Evolutionary conservation across 2,113 vertebrate genomes (phyloP).

Genomic region (Procavia capensis): DNA sequence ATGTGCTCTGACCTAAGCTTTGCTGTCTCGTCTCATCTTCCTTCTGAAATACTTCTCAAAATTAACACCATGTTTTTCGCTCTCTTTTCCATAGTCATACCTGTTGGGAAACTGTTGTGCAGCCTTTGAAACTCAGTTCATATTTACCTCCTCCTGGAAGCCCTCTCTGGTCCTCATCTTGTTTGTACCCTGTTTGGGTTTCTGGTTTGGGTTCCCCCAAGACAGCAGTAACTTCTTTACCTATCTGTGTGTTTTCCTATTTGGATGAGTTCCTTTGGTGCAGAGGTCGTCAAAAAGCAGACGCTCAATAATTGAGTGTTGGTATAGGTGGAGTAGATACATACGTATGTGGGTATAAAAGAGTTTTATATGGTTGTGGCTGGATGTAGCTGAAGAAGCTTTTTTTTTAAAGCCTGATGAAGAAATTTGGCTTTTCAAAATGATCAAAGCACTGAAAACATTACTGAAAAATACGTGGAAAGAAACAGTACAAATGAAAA

Average conservation of each 20-base stretch:
- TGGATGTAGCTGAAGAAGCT: not conserved
- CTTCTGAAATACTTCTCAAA: not conserved
- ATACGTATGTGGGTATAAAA: not conserved
- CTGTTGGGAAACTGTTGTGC: not conserved
- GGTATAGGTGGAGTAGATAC: not conserved
- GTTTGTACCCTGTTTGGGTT: too few relatives aligned
- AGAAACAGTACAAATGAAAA: not conserved
- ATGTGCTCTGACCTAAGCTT: not conserved
- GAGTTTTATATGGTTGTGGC: not conserved
- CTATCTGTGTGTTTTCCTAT: not conserved
- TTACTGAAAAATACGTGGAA: not conserved
- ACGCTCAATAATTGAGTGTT: not conserved
- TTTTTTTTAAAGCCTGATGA: not conserved
- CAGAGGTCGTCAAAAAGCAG: not conserved
- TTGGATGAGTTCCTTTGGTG: not conserved
- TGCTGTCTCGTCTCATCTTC: not conserved
- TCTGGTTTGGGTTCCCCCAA: not conserved
- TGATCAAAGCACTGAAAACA: not conserved
- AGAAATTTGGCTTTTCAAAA: not conserved
- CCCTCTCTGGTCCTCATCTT: not conserved
- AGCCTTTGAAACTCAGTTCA: not conserved
- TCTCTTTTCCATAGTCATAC: not conserved
- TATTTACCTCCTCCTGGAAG: not conserved
- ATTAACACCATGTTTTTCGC: not conserved
- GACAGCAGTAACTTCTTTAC: not conserved